Evolutionary conservation across 2,113 vertebrate genomes (phyloP).

Genomic region (Psittacula cyanocephala): DNA sequence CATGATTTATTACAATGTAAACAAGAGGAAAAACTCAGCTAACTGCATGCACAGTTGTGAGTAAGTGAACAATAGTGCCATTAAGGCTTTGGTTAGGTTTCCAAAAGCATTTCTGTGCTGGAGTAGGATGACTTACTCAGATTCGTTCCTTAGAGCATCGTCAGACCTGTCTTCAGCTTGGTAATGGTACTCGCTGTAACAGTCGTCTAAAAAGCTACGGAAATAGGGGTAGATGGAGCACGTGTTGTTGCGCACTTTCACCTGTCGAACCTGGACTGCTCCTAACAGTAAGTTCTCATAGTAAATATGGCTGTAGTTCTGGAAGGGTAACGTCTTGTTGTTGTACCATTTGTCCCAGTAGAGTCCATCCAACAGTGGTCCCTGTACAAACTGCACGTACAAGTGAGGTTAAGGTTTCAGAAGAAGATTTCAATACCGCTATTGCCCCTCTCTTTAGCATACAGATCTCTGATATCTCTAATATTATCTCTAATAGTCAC

Average conservation of each 20-base stretch:
- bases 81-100: background rate
- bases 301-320: constrained; percentile 64
- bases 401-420: background rate
- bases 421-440: background rate
- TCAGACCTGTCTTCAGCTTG: constrained; percentile 56
- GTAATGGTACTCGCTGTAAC: constrained; percentile 46
- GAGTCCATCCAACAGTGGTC: constrained; percentile 71
- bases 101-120: background rate
- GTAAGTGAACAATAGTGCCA: background rate
- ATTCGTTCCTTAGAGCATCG: constrained; percentile 49
- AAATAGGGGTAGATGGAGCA: constrained; percentile 59
- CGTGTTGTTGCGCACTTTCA: constrained; percentile 68
- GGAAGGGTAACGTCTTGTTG: background rate
- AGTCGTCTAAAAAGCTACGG: constrained; percentile 24
- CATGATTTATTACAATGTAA: background rate
- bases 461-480: background rate
- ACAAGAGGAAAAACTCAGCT: background rate
- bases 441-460: background rate
- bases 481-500: background rate
- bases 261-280: constrained; percentile 64
- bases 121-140: constrained; percentile 64
- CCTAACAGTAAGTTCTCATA: constrained; percentile 73
- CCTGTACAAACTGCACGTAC: constrained; percentile 62
- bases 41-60: background rate
- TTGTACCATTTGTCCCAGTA: constrained; percentile 68